Conservation (phyloP, 92 coral and sea anemone species). For the Desmophyllum pertusum region DNA sequence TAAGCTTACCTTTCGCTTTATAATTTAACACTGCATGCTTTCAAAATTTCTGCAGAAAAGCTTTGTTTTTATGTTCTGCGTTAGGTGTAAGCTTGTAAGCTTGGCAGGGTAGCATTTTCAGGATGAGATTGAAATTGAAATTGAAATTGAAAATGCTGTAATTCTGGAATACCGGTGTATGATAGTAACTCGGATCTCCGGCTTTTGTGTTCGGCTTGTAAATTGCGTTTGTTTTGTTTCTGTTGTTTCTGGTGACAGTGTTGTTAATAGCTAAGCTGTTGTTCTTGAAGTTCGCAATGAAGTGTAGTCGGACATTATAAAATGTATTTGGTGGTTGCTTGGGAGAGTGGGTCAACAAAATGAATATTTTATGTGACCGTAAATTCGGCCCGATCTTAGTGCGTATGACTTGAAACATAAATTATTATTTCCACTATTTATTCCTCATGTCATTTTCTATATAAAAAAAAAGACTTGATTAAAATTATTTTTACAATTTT, state of each 20-base stretch:
- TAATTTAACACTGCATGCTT: neutral
- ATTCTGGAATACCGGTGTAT: neutral
- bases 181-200: neutral
- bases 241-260: neutral
- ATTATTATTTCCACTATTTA: neutral
- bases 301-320: neutral
- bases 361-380: constrained; percentile 22
- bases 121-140: neutral
- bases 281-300: too few relatives aligned
- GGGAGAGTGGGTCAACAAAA: constrained; percentile 20
- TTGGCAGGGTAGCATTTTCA: neutral
- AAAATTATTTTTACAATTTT: neutral
- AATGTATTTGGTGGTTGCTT: constrained; percentile 14
- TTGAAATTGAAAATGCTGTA: neutral
- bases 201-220: neutral
- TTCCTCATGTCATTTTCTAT: neutral
- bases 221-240: neutral
- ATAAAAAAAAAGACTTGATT: neutral
- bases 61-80: neutral
- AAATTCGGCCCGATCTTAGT: neutral
- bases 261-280: neutral
- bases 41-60: neutral
- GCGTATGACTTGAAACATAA: neutral
- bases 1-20: neutral
- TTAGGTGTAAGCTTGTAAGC: neutral